A percentile compares a stretch with the other conserved stretches of the same genome.
These are phyloP conservation scores for Potamarius usumacintae DNA, from an alignment of 2,113 vertebrate genomes.

Conservation along the genomic window DNA sequence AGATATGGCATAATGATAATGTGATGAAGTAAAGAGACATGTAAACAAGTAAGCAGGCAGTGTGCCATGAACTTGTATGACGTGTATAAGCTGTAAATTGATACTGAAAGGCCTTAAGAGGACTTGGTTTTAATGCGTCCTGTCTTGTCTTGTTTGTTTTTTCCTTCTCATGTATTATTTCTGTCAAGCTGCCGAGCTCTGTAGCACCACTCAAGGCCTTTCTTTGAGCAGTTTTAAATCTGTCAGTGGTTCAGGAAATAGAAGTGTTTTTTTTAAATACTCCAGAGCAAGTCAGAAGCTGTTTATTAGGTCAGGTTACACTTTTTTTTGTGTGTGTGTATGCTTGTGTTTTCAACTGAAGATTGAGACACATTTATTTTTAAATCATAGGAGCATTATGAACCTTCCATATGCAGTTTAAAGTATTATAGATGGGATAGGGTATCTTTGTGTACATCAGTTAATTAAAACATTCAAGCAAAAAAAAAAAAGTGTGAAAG, in stretches of 20 bases:
- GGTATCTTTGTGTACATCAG: not conserved
- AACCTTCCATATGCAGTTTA: not conserved
- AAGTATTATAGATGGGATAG: not conserved
- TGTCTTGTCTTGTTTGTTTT: not conserved
- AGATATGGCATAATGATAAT: conserved; percentile 17
- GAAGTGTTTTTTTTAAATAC: not conserved
- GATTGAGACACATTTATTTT: not conserved
- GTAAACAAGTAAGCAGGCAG: not conserved
- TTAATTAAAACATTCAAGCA: not conserved
- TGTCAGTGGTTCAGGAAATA: conserved; percentile 32
- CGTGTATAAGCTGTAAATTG: not conserved
- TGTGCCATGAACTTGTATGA: not conserved
- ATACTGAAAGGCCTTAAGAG: not conserved
- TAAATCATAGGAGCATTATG: not conserved
- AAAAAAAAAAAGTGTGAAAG: not conserved
- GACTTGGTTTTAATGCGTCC: not conserved
- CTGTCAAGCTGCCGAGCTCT: not conserved
- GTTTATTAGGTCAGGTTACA: not conserved
- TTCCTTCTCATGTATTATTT: not conserved
- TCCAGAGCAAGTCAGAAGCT: conserved; percentile 11
- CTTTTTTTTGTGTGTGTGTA: not conserved
- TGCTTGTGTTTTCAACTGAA: not conserved
- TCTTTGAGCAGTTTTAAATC: conserved; percentile 14
- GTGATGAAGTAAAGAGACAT: conserved; percentile 1
- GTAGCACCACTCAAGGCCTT: conserved; percentile 11